phyloP scores from a whole-genome alignment of 2,888 invertebrate species.

The Phengaris alcon region DNA sequence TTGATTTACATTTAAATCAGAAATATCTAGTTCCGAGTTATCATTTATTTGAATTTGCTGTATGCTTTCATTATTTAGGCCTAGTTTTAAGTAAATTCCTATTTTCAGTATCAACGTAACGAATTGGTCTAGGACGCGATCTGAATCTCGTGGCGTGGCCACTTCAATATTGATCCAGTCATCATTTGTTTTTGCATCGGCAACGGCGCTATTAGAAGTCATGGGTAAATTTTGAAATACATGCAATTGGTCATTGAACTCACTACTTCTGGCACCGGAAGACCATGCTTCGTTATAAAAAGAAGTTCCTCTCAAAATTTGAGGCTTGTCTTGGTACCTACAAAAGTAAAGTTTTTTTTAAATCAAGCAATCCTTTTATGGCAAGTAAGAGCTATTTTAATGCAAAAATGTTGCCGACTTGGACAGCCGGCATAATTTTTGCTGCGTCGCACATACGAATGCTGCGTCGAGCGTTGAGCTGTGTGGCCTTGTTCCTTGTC shows the following conservation, averaged over 20 bases:
- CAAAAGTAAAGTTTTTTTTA: not conserved
- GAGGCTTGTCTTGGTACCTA: not conserved
- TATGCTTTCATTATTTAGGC: slow-evolving; percentile 43
- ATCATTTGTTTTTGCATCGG: slow-evolving; percentile 56
- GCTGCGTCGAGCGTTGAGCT: not conserved
- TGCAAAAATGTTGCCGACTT: not conserved
- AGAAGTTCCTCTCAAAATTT: not conserved
- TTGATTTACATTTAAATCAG: slow-evolving; percentile 24
- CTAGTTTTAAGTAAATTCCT: slow-evolving; percentile 52
- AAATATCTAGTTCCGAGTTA: not conserved
- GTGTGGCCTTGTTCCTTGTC: not conserved
- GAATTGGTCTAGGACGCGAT: slow-evolving; percentile 70
- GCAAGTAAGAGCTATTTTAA: not conserved
- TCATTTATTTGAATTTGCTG: not conserved
- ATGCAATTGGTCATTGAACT: slow-evolving; percentile 33
- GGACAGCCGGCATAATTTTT: too few species aligned
- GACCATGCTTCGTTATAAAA: not conserved
- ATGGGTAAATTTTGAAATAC: slow-evolving; percentile 42
- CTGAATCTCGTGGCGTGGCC: slow-evolving; percentile 59
- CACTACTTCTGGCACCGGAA: not conserved
- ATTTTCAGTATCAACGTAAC: slow-evolving; percentile 64
- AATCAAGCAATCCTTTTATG: not conserved
- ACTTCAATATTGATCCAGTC: slow-evolving; percentile 64
- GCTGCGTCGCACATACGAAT: not conserved
- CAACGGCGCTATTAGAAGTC: slow-evolving; percentile 47